Conservation (phyloP, 2,888 invertebrate species). For the Subacronicta megacephala region DNA sequence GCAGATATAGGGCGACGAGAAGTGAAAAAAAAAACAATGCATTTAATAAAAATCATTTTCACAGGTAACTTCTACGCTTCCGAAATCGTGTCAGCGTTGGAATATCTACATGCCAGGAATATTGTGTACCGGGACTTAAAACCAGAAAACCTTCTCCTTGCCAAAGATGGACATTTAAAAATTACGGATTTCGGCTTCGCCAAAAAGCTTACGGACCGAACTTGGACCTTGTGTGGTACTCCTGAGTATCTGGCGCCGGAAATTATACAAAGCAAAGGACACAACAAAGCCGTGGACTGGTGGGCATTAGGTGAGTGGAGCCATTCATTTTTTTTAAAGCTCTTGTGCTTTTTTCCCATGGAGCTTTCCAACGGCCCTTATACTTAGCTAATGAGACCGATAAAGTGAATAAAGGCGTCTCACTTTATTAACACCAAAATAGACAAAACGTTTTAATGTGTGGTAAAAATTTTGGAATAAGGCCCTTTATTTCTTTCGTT, state of each 20-base stretch:
- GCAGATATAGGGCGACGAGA: constrained; percentile 17
- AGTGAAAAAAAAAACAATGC: constrained; percentile 37
- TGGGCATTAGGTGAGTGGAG: constrained; percentile 96
- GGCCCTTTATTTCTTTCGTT: neutral
- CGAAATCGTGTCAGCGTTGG: constrained; percentile 97
- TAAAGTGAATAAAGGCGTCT: too few species aligned
- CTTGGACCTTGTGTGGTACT: constrained; percentile 99
- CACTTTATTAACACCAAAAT: too few species aligned
- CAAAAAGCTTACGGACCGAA: constrained; percentile 97
- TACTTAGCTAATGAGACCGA: too few species aligned
- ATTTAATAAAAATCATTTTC: constrained; percentile 44
- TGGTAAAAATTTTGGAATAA: too few species aligned
- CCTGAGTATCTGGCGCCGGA: constrained; percentile 99
- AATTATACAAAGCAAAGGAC: constrained; percentile 99
- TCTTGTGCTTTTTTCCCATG: neutral
- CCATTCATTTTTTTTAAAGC: neutral
- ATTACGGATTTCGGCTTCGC: constrained; percentile 99
- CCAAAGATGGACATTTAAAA: constrained; percentile 98
- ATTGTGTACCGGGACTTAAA: constrained; percentile 97
- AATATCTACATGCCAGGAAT: constrained; percentile 96
- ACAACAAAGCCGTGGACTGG: constrained; percentile 99
- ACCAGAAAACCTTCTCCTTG: constrained; percentile 98
- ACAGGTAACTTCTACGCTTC: constrained; percentile 97
- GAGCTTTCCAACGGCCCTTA: neutral
- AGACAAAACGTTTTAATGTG: too few species aligned